phyloP scores from a whole-genome alignment of 2,888 invertebrate species.

The Epiblema foenella region DNA sequence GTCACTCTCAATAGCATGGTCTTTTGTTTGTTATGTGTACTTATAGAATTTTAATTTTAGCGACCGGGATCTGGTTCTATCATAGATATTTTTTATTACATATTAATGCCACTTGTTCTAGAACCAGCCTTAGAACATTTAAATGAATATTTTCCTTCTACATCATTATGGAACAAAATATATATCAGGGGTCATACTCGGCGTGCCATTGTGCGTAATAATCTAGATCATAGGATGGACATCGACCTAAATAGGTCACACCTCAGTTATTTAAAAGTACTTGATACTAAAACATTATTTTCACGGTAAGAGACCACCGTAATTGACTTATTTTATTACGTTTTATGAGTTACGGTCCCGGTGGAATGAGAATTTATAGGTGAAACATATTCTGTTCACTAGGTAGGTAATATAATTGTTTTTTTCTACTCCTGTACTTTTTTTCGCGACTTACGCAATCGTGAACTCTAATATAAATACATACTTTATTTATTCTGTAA shows the following conservation, averaged over 20 bases:
- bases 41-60: neutral
- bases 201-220: too few species aligned
- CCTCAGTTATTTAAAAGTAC: slow-evolving; percentile 1
- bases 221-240: too few species aligned
- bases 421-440: too few species aligned
- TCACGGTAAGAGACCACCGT: slow-evolving; percentile 16
- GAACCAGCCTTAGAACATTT: too few species aligned
- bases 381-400: neutral
- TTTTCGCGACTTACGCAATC: too few species aligned
- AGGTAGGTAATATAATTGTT: neutral
- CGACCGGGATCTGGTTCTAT: neutral
- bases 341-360: slow-evolving; percentile 9
- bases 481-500: too few species aligned
- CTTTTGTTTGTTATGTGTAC: neutral
- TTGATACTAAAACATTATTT: slow-evolving; percentile 16
- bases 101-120: too few species aligned
- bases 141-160: too few species aligned
- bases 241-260: neutral
- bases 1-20: neutral
- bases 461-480: too few species aligned
- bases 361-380: neutral
- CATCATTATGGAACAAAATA: too few species aligned
- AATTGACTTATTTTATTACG: slow-evolving; percentile 17
- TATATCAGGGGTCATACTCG: too few species aligned
- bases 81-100: too few species aligned